A percentile compares a stretch with the other conserved stretches of the same genome.
Conservation (phyloP, 2,797 vertebrate genomes). For the Thamnophis elegans region DNA sequence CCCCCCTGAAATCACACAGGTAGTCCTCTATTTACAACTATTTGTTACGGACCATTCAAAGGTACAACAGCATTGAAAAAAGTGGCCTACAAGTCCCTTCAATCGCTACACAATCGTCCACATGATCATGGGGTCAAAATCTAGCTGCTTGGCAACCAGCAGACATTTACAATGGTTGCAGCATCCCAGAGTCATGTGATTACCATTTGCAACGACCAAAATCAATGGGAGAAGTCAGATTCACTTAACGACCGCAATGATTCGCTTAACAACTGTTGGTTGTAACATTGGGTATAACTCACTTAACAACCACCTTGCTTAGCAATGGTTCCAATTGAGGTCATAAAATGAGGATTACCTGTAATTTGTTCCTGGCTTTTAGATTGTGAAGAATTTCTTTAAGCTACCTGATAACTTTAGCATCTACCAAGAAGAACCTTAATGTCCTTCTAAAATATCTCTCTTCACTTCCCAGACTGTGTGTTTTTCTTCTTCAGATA, state of each 20-base stretch:
- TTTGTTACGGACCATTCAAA: neutral
- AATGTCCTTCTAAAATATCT: neutral
- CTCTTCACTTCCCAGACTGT: neutral
- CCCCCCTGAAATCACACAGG: neutral
- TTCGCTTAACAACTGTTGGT: neutral
- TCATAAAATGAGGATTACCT: neutral
- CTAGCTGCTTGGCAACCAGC: neutral
- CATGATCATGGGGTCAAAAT: neutral
- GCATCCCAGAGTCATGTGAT: neutral
- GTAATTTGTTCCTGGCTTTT: neutral
- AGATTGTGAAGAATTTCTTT: neutral
- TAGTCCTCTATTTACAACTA: neutral
- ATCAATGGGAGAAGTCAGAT: neutral
- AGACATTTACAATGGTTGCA: neutral
- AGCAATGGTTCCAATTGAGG: neutral
- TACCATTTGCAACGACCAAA: neutral
- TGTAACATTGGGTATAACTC: neutral
- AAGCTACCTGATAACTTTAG: neutral
- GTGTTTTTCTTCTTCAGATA: neutral
- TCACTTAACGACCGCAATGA: neutral
- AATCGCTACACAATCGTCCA: neutral
- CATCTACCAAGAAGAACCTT: neutral
- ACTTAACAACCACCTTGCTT: neutral
- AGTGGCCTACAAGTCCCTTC: neutral
- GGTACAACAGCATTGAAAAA: neutral